Conservation (phyloP, 2,113 vertebrate genomes). For the Melanerpes formicivorus region DNA sequence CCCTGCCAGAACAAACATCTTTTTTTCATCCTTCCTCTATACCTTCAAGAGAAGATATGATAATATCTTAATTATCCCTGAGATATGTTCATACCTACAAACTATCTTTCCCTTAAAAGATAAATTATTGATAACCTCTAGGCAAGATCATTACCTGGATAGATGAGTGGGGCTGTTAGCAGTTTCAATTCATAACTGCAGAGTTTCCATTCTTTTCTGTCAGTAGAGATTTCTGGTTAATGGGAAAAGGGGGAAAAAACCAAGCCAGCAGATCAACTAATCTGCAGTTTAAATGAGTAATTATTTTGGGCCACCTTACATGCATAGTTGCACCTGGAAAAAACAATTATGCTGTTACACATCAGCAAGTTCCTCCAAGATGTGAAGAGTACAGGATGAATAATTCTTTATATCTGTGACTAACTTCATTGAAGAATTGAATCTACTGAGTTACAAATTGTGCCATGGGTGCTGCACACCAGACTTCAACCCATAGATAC, state of each 20-base stretch:
- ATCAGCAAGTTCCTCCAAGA: not conserved
- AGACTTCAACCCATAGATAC: not conserved
- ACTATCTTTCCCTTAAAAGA: not conserved
- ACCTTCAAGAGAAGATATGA: not conserved
- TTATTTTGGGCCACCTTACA: not conserved
- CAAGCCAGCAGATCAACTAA: not conserved
- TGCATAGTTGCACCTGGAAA: not conserved
- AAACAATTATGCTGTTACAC: not conserved
- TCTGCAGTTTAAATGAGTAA: not conserved
- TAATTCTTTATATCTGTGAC: not conserved
- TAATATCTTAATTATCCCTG: constrained; percentile 2
- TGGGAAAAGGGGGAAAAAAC: not conserved
- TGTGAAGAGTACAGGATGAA: not conserved
- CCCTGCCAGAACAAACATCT: not conserved
- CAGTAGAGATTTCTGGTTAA: not conserved
- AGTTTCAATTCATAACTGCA: constrained; percentile 19
- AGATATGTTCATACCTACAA: not conserved
- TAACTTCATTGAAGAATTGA: not conserved
- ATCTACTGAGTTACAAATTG: not conserved
- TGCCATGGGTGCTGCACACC: not conserved
- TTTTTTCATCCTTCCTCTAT: not conserved
- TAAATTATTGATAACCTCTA: constrained; percentile 16
- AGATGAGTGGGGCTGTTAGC: not conserved
- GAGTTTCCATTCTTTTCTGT: not conserved
- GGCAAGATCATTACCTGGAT: constrained; percentile 16